These are phyloP conservation scores for Hippocampus zosterae DNA, from an alignment of 2,113 vertebrate species.

Conservation along the genomic window DNA sequence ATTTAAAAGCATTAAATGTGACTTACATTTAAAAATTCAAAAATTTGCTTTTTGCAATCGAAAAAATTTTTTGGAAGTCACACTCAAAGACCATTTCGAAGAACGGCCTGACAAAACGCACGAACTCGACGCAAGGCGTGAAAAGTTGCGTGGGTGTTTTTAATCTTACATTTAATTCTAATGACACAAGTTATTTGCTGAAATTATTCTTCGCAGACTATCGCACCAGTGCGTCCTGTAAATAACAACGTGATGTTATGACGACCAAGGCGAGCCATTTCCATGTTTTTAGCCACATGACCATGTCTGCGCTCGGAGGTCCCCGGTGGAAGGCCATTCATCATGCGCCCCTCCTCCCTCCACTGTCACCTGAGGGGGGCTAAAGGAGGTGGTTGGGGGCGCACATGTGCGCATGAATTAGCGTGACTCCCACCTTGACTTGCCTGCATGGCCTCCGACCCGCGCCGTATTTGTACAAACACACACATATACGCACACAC, in stretches of 20 bases:
- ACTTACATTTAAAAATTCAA: not conserved
- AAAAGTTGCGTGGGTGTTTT: not conserved
- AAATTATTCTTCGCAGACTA: not conserved
- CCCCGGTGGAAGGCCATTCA: slow-evolving; percentile 78
- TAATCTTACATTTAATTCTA: not conserved
- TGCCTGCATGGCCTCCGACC: slow-evolving; percentile 12
- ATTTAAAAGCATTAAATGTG: not conserved
- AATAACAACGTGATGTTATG: slow-evolving; percentile 74
- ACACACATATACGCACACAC: slow-evolving; percentile 17
- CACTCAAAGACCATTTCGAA: not conserved
- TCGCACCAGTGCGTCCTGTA: slow-evolving; percentile 56
- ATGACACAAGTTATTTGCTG: not conserved
- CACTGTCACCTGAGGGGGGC: slow-evolving; percentile 57
- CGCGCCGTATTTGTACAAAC: slow-evolving; percentile 53
- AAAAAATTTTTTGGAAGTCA: not conserved
- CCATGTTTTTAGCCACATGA: slow-evolving; percentile 76
- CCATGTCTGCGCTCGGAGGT: slow-evolving; percentile 72
- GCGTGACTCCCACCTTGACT: slow-evolving; percentile 41
- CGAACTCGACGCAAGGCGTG: not conserved
- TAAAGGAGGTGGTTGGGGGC: slow-evolving; percentile 28
- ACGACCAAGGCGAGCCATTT: slow-evolving; percentile 77
- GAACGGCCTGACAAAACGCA: not conserved
- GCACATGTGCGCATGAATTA: slow-evolving; percentile 80
- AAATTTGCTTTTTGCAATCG: not conserved
- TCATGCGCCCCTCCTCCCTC: slow-evolving; percentile 75